Percentiles rank a stretch among this genome's conserved stretches.
Evolutionary conservation across 2,113 vertebrate species (phyloP).

Genomic region (Chloebia gouldiae): DNA sequence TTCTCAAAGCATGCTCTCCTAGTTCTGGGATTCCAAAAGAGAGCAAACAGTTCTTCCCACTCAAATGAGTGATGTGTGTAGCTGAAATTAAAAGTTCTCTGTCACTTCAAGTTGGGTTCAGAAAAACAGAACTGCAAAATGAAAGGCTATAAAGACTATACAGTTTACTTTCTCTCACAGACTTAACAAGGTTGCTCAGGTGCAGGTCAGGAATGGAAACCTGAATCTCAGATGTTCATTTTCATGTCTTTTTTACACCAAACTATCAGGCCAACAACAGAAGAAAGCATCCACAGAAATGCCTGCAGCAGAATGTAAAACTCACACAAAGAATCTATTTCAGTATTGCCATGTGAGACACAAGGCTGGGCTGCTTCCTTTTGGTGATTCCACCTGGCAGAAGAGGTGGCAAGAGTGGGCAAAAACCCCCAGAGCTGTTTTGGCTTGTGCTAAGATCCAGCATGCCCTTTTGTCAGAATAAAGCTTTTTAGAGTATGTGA

Average conservation of each 20-base stretch:
- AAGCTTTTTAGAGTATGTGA: not conserved
- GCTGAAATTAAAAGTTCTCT: not conserved
- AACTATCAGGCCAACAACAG: not conserved
- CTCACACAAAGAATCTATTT: not conserved
- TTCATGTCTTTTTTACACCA: not conserved
- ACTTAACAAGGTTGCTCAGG: not conserved
- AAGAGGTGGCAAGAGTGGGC: not conserved
- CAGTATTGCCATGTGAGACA: not conserved
- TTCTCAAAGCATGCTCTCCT: not conserved
- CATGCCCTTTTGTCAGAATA: not conserved
- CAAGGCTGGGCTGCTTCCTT: accelerated
- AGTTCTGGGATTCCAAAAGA: not conserved
- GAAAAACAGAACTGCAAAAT: not conserved
- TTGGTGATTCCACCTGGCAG: accelerated
- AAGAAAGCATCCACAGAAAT: not conserved
- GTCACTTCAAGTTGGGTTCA: not conserved
- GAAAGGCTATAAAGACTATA: not conserved
- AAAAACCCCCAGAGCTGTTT: not conserved
- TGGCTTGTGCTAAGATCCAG: not conserved
- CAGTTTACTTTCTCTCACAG: not conserved
- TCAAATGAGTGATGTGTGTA: not conserved
- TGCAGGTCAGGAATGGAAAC: not conserved
- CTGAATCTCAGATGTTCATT: not conserved
- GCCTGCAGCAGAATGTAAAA: not conserved
- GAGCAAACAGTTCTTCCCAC: not conserved